phyloP scores from a whole-genome alignment of 1,140 invertebrate species.

The Ladona fulva region DNA sequence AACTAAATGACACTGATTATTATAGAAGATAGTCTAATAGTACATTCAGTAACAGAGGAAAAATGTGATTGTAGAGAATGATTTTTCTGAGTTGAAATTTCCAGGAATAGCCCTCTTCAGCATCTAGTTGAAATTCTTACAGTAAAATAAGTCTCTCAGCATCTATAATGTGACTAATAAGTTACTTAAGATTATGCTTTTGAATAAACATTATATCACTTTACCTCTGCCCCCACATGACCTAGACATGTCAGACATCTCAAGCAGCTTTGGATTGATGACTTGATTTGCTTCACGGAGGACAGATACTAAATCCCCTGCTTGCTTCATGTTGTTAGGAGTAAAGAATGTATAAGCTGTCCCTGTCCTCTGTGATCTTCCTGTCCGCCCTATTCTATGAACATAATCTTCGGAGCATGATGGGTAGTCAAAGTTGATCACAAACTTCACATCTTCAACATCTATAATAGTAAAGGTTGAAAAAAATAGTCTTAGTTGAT shows the following conservation, averaged over 20 bases:
- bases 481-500: background rate
- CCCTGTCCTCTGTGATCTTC: slow-evolving; percentile 86
- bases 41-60: too few relatives aligned
- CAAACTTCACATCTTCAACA: slow-evolving; percentile 99
- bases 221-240: slow-evolving; percentile 33
- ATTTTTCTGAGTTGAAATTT: too few relatives aligned
- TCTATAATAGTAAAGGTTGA: slow-evolving; percentile 61
- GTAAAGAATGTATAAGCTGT: slow-evolving; percentile 99
- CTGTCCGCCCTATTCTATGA: slow-evolving; percentile 97
- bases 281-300: slow-evolving; percentile 93
- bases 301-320: slow-evolving; percentile 83
- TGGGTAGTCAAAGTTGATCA: slow-evolving; percentile 99
- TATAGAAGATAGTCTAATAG: too few relatives aligned
- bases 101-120: too few relatives aligned
- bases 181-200: too few relatives aligned
- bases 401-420: slow-evolving; percentile 99
- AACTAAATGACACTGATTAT: too few relatives aligned
- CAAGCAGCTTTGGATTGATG: slow-evolving; percentile 59
- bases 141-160: too few relatives aligned
- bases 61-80: too few relatives aligned
- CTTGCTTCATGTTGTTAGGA: slow-evolving; percentile 82
- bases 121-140: too few relatives aligned
- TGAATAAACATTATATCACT: too few relatives aligned
- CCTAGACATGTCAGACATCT: slow-evolving; percentile 44
- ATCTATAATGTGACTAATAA: too few relatives aligned